These are phyloP conservation scores for Boleophthalmus pectinirostris DNA, from an alignment of 2,113 vertebrate species.

Conservation along the genomic window DNA sequence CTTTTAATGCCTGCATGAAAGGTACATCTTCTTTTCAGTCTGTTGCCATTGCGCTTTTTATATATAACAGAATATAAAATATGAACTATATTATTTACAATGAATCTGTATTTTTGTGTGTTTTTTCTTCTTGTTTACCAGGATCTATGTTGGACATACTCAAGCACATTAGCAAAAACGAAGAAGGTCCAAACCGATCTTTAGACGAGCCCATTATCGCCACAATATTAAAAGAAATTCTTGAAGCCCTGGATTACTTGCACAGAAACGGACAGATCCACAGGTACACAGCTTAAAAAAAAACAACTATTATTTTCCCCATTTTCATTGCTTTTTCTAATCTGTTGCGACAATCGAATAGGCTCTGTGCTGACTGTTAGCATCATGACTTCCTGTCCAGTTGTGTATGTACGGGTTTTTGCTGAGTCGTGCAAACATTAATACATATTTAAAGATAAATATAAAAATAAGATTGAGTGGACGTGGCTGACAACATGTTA, in stretches of 20 bases:
- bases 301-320: neutral
- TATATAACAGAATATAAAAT: neutral
- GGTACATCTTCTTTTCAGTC: neutral
- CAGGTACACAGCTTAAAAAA: conserved; percentile 76
- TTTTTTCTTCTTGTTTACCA: conserved; percentile 41
- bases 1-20: no score
- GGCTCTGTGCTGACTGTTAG: no score
- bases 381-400: no score
- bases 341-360: neutral
- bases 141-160: conserved; percentile 99
- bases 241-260: conserved; percentile 96
- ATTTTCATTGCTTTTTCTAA: neutral
- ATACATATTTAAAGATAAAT: no score
- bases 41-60: neutral
- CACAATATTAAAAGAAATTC: conserved; percentile 96
- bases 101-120: neutral
- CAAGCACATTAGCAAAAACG: conserved; percentile 88
- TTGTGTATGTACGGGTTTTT: no score
- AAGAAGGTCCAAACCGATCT: conserved; percentile 89
- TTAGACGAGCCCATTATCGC: conserved; percentile 95
- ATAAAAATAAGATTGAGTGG: no score
- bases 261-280: conserved; percentile 98
- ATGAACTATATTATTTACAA: neutral
- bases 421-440: no score
- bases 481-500: no score